Evolutionary conservation across 1,140 invertebrate species (phyloP).

Genomic region (Doryteuthis pealeii): DNA sequence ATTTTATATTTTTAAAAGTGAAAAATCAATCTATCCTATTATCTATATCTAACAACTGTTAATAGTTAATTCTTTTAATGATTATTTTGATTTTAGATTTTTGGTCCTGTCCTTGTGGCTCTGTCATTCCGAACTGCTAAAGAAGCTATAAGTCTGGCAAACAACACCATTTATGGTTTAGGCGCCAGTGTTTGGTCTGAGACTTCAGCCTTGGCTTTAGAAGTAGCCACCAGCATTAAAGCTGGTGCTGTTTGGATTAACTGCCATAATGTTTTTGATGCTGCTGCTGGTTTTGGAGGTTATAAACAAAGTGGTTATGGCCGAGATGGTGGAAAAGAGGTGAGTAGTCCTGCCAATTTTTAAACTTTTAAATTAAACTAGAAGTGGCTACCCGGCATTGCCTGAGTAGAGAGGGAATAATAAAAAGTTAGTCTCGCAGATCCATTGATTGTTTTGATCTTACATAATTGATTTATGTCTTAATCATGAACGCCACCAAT

Average conservation of each 20-base stretch:
- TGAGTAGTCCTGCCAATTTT: conserved; percentile 32
- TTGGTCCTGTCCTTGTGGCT: conserved; percentile 62
- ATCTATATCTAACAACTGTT: too few relatives aligned
- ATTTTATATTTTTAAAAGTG: too few relatives aligned
- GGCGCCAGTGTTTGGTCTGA: conserved; percentile 66
- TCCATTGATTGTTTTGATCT: too few relatives aligned
- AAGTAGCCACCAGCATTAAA: conserved; percentile 63
- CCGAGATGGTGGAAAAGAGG: conserved; percentile 58
- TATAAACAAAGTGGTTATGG: conserved; percentile 63
- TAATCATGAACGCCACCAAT: too few relatives aligned
- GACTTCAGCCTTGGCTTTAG: conserved; percentile 64
- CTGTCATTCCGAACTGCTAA: conserved; percentile 67
- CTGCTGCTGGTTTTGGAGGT: conserved; percentile 63
- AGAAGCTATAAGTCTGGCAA: conserved; percentile 66
- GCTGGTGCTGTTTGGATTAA: conserved; percentile 68
- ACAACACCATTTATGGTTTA: conserved; percentile 64
- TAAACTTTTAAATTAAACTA: too few relatives aligned
- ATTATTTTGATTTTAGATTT: conserved; percentile 38
- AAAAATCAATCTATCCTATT: too few relatives aligned
- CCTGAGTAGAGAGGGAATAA: too few relatives aligned
- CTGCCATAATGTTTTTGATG: conserved; percentile 63
- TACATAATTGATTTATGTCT: too few relatives aligned
- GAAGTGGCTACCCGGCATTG: too few relatives aligned
- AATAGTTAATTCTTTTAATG: too few relatives aligned
- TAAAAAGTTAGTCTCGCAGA: too few relatives aligned